phyloP scores from a whole-genome alignment of 35 echinoderm and acorn worm species.

The Diadema setosum region DNA sequence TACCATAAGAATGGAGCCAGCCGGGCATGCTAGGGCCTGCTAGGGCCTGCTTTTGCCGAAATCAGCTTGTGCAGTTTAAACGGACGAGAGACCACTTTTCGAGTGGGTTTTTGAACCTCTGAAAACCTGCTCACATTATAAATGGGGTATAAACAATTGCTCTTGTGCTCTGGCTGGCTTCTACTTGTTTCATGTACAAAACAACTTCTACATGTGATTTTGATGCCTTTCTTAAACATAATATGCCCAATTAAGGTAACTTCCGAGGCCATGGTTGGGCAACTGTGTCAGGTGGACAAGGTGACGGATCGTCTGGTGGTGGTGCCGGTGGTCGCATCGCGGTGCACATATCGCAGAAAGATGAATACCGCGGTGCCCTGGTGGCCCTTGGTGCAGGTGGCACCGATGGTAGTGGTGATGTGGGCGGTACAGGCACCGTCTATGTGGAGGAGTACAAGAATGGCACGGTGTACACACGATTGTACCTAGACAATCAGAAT shows the following conservation, averaged over 20 bases:
- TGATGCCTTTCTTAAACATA: no score
- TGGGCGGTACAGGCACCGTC: conserved; percentile 78
- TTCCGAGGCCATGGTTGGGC: conserved; percentile 74
- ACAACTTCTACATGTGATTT: no score
- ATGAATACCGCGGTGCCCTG: conserved; percentile 76
- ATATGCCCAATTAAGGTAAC: conserved; percentile 58
- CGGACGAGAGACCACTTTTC: no score
- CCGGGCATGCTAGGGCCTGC: no score
- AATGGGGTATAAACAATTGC: no score
- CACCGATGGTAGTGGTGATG: conserved; percentile 19
- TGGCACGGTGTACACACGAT: conserved; percentile 44
- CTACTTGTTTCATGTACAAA: no score
- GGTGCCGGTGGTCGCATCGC: conserved; percentile 87
- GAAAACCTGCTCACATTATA: no score
- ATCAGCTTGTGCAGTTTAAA: no score
- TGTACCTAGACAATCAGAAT: conserved; percentile 79
- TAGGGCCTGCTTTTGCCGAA: no score
- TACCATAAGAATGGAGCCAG: no score
- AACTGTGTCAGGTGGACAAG: conserved; percentile 56
- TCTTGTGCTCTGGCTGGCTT: no score
- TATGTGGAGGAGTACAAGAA: conserved; percentile 79
- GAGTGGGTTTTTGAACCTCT: no score
- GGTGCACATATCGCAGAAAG: conserved; percentile 60
- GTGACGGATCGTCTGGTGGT: conserved; percentile 44
- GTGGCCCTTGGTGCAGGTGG: conserved; percentile 37